Evolutionary conservation across 2,113 vertebrate species (phyloP), one percentile per base, ranked within the genome.

Genomic region (Apodemus sylvaticus): DNA sequence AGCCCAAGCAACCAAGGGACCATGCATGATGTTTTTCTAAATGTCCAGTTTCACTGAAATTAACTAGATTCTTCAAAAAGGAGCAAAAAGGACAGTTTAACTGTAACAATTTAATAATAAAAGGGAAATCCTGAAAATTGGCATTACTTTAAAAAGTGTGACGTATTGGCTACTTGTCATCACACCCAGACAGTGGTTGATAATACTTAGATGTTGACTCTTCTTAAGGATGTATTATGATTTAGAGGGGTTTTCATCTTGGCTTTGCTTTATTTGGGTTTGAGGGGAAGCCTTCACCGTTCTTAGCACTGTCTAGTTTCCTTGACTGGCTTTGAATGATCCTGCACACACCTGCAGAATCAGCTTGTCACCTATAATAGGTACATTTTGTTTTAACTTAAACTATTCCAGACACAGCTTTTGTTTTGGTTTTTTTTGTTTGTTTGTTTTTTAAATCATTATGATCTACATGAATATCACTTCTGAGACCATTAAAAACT

Each of bases 371-470:
- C 36, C 17, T 86, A 45, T 55, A 86, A 58, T 36, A 85, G 45
- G 26, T 19, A 24, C 1, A 7, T n/a, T 39, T 83, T 73, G 3
- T 68, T 96, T 86, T 73, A 60, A 39, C 36, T 60, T 87, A 87
- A 82, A 45, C 74, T 86, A 86, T 91, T 93, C 13, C 42, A 96
- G 29, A 5, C 64, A 45, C 39, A 86, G 48, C 31, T 45, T n/a
- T 53, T 53, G 51, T 53, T 55, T 55, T 55, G 55, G 7, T 24
- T 62, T 62, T 0, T 26, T n/a, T 53, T 53, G 51, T 53, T 55
- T 55, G 7, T 24, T 62, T 62, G 0, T 26, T 62, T 64, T 71
- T 45, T 16, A 48, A 48, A 51, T 17, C 26, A 53, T 82, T 31
- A 53, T 64, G 8, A 5, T n/a, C 12, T 91, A 36, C 45, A 91